These are phyloP conservation scores for Fratercula arctica DNA, from an alignment of 2,797 vertebrate genomes.

Conservation along the genomic window DNA sequence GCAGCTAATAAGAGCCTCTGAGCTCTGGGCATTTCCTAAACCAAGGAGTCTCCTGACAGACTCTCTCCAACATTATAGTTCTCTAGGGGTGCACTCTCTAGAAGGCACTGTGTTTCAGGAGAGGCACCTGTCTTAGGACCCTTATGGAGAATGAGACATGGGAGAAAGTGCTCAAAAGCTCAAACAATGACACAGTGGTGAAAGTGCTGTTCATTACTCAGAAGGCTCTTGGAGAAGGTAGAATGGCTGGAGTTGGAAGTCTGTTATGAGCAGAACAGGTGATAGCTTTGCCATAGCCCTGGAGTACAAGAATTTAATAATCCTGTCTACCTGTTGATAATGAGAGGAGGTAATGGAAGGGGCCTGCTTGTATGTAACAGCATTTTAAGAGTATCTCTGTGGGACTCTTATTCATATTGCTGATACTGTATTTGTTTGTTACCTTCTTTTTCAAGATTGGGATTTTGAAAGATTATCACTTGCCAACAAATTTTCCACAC, in stretches of 20 bases:
- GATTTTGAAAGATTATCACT: conserved; percentile 29
- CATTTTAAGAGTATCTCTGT: background rate
- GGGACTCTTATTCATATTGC: background rate
- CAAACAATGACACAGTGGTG: background rate
- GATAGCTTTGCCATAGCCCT: background rate
- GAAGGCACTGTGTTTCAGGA: background rate
- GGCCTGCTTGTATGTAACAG: background rate
- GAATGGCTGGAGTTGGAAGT: background rate
- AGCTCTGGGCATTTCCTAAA: background rate
- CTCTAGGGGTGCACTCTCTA: background rate
- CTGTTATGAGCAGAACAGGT: background rate
- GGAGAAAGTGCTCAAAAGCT: background rate
- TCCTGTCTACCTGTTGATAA: background rate
- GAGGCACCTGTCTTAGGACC: background rate
- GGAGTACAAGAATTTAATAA: background rate
- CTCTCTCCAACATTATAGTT: background rate
- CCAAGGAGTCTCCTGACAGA: background rate
- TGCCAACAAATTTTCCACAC: background rate
- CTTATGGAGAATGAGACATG: background rate
- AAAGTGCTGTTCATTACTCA: background rate
- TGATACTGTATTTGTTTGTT: background rate
- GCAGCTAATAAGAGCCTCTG: background rate
- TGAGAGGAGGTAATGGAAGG: background rate
- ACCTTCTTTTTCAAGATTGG: background rate
- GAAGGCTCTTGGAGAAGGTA: background rate